Evolutionary conservation across 2,888 invertebrate species (phyloP).

Genomic region (Acanthosoma haemorrhoidale): DNA sequence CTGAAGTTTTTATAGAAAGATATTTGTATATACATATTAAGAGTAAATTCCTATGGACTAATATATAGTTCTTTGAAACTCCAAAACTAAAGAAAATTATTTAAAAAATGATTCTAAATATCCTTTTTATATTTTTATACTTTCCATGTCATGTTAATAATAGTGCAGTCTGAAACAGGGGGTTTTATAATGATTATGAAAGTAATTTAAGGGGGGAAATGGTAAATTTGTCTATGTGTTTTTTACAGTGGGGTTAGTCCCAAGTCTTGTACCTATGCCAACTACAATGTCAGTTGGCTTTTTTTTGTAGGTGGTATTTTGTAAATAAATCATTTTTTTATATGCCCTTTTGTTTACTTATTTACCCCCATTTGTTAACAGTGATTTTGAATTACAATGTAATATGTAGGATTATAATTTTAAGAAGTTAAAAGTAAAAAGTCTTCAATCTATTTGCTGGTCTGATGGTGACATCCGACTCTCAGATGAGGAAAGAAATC

Average conservation of each 20-base stretch:
- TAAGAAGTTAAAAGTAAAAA: too few species aligned
- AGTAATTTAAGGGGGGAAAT: background rate
- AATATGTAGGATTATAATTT: too few species aligned
- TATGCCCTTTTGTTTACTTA: background rate
- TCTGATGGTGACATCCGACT: too few species aligned
- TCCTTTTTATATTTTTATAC: constrained; percentile 14
- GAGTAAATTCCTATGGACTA: background rate
- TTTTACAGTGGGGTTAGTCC: background rate
- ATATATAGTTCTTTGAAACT: background rate
- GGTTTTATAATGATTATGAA: background rate
- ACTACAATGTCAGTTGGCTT: background rate
- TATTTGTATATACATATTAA: background rate
- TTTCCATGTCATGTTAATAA: constrained; percentile 1
- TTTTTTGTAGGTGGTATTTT: constrained; percentile 24
- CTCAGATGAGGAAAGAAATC: too few species aligned
- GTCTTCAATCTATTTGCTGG: too few species aligned
- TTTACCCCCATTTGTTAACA: too few species aligned
- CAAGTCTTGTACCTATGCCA: constrained; percentile 19
- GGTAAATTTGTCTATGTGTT: background rate
- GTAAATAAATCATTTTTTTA: constrained; percentile 22
- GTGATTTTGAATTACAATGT: too few species aligned
- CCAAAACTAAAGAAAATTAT: background rate
- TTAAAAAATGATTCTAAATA: background rate
- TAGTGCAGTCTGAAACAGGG: background rate
- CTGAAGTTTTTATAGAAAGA: background rate